These are phyloP conservation scores for Cistogaster globosa DNA, from an alignment of 2,888 invertebrate species.

Conservation along the genomic window DNA sequence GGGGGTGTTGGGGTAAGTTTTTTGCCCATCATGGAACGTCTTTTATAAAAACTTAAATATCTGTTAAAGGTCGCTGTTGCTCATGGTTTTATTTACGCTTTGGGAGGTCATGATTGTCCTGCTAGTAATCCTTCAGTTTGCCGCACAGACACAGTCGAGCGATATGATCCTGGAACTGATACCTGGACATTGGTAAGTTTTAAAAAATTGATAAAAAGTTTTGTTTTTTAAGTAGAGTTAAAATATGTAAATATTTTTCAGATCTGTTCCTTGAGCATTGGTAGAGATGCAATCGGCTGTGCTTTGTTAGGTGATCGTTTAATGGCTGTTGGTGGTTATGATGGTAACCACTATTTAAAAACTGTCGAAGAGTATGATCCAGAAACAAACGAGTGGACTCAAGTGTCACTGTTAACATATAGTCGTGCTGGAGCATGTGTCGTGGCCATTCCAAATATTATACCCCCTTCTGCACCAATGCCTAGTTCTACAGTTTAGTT, in stretches of 20 bases:
- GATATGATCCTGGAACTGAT: slow-evolving; percentile 91
- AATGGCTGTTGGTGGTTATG: slow-evolving; percentile 94
- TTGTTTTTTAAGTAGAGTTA: background rate
- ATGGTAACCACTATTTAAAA: slow-evolving; percentile 93
- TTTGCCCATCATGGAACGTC: background rate
- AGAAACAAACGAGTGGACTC: slow-evolving; percentile 90
- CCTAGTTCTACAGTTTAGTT: slow-evolving; percentile 83
- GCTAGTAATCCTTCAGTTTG: slow-evolving; percentile 92
- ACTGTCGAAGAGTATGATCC: slow-evolving; percentile 96
- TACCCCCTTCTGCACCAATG: slow-evolving; percentile 80
- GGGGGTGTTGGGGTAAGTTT: slow-evolving; percentile 92
- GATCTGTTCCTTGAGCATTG: slow-evolving; percentile 91
- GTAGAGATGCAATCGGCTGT: slow-evolving; percentile 94
- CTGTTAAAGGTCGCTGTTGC: slow-evolving; percentile 88
- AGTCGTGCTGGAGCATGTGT: slow-evolving; percentile 95
- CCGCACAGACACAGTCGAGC: slow-evolving; percentile 94
- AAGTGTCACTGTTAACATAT: slow-evolving; percentile 90
- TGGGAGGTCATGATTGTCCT: slow-evolving; percentile 97
- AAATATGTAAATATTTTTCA: slow-evolving; percentile 56
- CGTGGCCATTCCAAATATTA: slow-evolving; percentile 86
- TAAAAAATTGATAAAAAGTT: background rate
- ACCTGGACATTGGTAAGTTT: slow-evolving; percentile 89
- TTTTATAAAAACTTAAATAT: background rate
- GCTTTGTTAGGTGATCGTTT: slow-evolving; percentile 91
- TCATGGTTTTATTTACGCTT: slow-evolving; percentile 94